Evolutionary conservation across 2,888 invertebrate genomes (phyloP), one percentile per base, ranked within the genome.

Genomic region (Drosophila fulvimacula): DNA sequence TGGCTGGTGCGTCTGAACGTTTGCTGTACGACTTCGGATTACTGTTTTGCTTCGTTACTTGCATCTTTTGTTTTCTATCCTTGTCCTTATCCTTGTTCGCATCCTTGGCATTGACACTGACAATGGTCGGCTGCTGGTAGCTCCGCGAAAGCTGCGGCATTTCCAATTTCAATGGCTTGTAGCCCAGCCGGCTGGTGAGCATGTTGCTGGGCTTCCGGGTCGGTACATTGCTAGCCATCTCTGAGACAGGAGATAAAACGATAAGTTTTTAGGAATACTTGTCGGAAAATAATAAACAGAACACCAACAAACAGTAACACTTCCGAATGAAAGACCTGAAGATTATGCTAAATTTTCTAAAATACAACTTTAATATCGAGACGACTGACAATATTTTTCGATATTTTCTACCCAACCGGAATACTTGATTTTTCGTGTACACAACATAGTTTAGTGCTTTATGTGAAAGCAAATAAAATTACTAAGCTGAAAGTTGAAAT

Each of bases 151-250:
- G 24, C 9, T 52, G 21, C 19, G 71, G 17, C 48, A 62, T 48
- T 17, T 69, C 74, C 61, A 69, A 5, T 46, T 65, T 78, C 7
- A 59, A 7, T 11, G 55, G 42, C 36, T 78, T 76, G n/a, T 69
- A 69, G 34, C 48, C 15, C 0, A 48, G 9, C 3, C 73, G 72
- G 11, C 21, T 44, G 41, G 42, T 42, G 30, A 34, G 17, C 17
- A 24, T 21, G 34, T 53, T 69, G 51, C 46, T 68, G 34, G 74
- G 41, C 21, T 77, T 73, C 5, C 51, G 79, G 24, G 9, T 57
- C 1, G 69, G 49, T 17, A n/a, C 30, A 41, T 59, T 73, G 56
- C n/a, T 73, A 34, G 69, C 69, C 75, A 76, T 76, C 17, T 39
- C 51, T 59, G 24, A 46, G 11, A 38, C 27, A n/a, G 15, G 3